Evolutionary conservation across 53 echinoderm and acorn worm genomes (phyloP).

Genomic region (Antedon mediterranea): DNA sequence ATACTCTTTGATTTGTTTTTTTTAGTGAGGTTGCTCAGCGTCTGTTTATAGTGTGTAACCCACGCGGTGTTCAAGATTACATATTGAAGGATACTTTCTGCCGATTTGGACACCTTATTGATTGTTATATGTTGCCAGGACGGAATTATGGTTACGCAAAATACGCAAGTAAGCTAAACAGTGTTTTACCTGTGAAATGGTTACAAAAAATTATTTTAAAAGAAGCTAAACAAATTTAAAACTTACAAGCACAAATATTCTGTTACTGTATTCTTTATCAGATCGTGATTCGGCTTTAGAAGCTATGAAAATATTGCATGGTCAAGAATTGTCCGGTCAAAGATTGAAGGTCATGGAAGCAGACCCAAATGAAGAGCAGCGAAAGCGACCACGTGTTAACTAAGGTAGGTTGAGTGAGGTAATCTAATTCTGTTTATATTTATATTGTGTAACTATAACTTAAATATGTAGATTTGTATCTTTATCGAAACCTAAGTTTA

Average conservation of each 20-base stretch:
- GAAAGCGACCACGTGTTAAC: not conserved
- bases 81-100: slow-evolving; percentile 73
- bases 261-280: not conserved
- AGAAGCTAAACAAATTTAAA: too few species aligned
- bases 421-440: too few species aligned
- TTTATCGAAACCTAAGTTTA: too few species aligned
- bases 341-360: slow-evolving; percentile 79
- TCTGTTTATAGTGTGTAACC: slow-evolving; percentile 69
- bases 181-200: not conserved
- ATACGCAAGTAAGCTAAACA: slow-evolving; percentile 57
- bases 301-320: slow-evolving; percentile 66
- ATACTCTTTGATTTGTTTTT: not conserved
- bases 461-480: too few species aligned
- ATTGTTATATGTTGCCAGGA: slow-evolving; percentile 65
- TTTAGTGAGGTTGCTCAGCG: slow-evolving; percentile 74
- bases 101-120: slow-evolving; percentile 83
- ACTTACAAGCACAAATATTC: too few species aligned
- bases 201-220: too few species aligned
- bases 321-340: slow-evolving; percentile 65
- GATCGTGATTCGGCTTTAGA: slow-evolving; percentile 70
- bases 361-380: slow-evolving; percentile 50
- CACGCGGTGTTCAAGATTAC: slow-evolving; percentile 39
- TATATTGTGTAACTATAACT: too few species aligned
- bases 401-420: not conserved
- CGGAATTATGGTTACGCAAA: slow-evolving; percentile 94